Evolutionary conservation across 2,113 vertebrate species (phyloP).

Genomic region (Rhagologus leucostigma): DNA sequence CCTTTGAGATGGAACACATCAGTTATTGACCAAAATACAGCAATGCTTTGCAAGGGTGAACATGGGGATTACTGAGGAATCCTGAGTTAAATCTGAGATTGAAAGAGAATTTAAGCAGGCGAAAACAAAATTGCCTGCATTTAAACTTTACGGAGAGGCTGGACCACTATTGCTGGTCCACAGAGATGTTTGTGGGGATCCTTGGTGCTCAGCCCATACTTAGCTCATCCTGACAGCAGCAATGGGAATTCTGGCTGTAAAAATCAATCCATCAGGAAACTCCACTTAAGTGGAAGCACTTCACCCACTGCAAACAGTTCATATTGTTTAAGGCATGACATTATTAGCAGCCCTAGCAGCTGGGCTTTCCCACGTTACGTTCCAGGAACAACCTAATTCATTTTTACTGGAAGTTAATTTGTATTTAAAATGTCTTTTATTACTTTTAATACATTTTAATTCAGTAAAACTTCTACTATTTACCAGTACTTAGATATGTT

Average conservation of each 20-base stretch:
- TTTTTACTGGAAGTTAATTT: background rate
- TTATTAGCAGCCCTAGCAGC: background rate
- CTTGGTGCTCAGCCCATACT: background rate
- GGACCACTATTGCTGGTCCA: background rate
- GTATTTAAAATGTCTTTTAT: background rate
- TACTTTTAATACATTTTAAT: background rate
- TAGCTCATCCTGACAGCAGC: background rate
- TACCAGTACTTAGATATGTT: background rate
- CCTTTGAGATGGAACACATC: background rate
- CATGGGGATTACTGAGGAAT: background rate
- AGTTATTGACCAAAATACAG: slow-evolving; percentile 1
- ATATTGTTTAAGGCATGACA: background rate
- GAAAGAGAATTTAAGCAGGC: background rate
- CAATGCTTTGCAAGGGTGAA: background rate
- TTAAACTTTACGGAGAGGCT: background rate
- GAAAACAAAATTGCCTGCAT: background rate
- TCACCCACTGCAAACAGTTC: background rate
- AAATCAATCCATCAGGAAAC: background rate
- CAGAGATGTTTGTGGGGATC: background rate
- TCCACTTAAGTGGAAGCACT: background rate
- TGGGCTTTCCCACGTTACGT: background rate
- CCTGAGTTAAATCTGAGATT: background rate
- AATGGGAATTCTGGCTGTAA: background rate
- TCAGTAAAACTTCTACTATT: background rate
- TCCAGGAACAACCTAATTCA: background rate